These are phyloP conservation scores for Setipinna tenuifilis DNA, from an alignment of 2,797 vertebrate genomes.

Conservation along the genomic window DNA sequence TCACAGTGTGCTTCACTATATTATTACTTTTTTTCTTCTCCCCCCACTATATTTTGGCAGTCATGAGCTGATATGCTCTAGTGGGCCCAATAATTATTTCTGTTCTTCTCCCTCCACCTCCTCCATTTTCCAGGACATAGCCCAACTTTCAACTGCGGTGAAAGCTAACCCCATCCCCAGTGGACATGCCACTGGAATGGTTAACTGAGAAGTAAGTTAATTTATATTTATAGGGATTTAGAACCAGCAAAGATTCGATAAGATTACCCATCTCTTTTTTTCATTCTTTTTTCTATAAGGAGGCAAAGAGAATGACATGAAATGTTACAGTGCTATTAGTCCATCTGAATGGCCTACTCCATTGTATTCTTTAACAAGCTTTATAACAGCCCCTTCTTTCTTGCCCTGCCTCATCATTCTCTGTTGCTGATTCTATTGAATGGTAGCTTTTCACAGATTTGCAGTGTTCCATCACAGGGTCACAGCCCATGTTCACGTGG, in stretches of 20 bases:
- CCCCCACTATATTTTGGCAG: conserved; percentile 67
- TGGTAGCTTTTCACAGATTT: neutral
- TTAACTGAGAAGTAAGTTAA: conserved; percentile 57
- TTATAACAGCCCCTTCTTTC: conserved; percentile 50
- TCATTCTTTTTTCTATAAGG: conserved; percentile 57
- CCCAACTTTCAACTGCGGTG: conserved; percentile 59
- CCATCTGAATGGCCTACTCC: conserved; percentile 58
- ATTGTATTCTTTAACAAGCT: conserved; percentile 61
- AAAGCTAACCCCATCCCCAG: conserved; percentile 60
- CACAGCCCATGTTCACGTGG: neutral
- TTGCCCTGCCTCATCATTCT: neutral
- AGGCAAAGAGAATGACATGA: conserved; percentile 54
- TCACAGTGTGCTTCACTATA: neutral
- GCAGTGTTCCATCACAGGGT: neutral
- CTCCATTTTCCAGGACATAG: conserved; percentile 65
- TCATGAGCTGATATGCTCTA: conserved; percentile 72
- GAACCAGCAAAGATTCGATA: conserved; percentile 61
- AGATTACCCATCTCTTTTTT: conserved; percentile 42
- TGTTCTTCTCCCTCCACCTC: conserved; percentile 59
- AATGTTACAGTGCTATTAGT: conserved; percentile 54
- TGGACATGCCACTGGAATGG: conserved; percentile 62
- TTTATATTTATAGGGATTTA: conserved; percentile 57
- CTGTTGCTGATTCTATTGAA: neutral
- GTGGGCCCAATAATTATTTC: conserved; percentile 77
- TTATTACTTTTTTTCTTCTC: conserved; percentile 54